Base-by-base conservation (phyloP, 2,888 invertebrate species). In the Fabriciana adippe region DNA sequence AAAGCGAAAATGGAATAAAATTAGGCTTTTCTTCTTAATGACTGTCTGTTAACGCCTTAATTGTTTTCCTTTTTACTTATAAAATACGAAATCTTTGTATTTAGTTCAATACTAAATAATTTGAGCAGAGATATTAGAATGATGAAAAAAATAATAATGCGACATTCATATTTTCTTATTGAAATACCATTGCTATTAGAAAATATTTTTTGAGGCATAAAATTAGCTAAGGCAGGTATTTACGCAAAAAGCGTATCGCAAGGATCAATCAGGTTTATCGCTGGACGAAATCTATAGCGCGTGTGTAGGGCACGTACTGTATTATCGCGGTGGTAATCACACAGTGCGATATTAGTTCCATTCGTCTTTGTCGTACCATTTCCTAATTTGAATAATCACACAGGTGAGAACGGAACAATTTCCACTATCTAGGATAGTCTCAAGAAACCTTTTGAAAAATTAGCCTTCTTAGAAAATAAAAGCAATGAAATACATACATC, bases 311-410 rank as follows among this genome's bases (percentile, higher is more conserved):
- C 85, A 86, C 86, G 88, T 86, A 87, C 82, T 81, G 82, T 79
- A 78, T 77, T 90, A 92, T 92, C 91, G 85, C 72, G 79, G 64
- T 75, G 77, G 85, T 85, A 84, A 91, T 92, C 92, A 85, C 86
- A 77, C 79, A 81, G 79, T 82, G 82, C 90, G 90, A 89, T 92
- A 92, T 92, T 90, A 91, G 86, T 85, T 84, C 90, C 91, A 92
- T 92, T 91, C 92, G 91, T 92, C 92, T 92, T 88, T 92, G 92
- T 92, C 92, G 90, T 89, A 84, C 86, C 86, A 83, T 86, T 91
- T 85, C 86, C 90, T 92, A 88, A 92, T 92, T 92, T 92, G 88
- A 92, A 92, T 92, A 92, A 92, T 92, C 91, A 89, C 91, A 89
- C 83, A 87, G 89, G 90, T 90, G 89, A 89, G 90, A 91, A 91